These are phyloP conservation scores for Melopsittacus undulatus DNA, from an alignment of 2,797 vertebrate genomes.

Conservation along the genomic window DNA sequence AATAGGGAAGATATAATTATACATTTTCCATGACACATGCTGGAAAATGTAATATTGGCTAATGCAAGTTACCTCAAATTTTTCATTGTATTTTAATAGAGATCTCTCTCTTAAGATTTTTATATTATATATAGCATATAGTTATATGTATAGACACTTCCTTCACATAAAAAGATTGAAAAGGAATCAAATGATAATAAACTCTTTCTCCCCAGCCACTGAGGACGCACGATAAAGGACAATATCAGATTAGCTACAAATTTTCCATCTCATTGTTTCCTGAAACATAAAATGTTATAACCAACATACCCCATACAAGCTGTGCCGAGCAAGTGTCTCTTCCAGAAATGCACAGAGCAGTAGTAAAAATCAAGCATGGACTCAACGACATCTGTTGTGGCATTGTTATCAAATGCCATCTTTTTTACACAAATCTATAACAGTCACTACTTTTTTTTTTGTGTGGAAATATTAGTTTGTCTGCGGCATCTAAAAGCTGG, in stretches of 20 bases:
- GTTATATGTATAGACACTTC: slow-evolving; percentile 37
- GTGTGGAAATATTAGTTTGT: slow-evolving; percentile 83
- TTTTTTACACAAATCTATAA: slow-evolving; percentile 80
- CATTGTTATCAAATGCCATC: slow-evolving; percentile 82
- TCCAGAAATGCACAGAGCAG: slow-evolving; percentile 80
- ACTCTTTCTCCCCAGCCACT: slow-evolving; percentile 67
- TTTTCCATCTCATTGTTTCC: slow-evolving; percentile 79
- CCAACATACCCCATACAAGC: slow-evolving; percentile 76
- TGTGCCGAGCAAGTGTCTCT: slow-evolving; percentile 73
- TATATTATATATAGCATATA: slow-evolving; percentile 30
- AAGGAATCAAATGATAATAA: slow-evolving; percentile 68
- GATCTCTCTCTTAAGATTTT: slow-evolving; percentile 47
- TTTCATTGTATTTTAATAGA: slow-evolving; percentile 65
- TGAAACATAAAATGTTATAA: slow-evolving; percentile 80
- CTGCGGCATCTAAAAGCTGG: slow-evolving; percentile 77
- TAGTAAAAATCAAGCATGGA: slow-evolving; percentile 79
- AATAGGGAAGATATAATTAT: slow-evolving; percentile 59
- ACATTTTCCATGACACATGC: slow-evolving; percentile 38
- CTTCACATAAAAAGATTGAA: slow-evolving; percentile 43
- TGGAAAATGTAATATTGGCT: slow-evolving; percentile 65
- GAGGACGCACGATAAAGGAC: slow-evolving; percentile 67
- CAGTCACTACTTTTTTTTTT: slow-evolving; percentile 75
- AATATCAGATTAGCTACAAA: slow-evolving; percentile 74
- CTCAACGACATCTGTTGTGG: slow-evolving; percentile 80
- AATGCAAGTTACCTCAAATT: slow-evolving; percentile 52